Base-by-base conservation (phyloP, 2,797 vertebrate genomes). In the Gymnocypris eckloni region DNA sequence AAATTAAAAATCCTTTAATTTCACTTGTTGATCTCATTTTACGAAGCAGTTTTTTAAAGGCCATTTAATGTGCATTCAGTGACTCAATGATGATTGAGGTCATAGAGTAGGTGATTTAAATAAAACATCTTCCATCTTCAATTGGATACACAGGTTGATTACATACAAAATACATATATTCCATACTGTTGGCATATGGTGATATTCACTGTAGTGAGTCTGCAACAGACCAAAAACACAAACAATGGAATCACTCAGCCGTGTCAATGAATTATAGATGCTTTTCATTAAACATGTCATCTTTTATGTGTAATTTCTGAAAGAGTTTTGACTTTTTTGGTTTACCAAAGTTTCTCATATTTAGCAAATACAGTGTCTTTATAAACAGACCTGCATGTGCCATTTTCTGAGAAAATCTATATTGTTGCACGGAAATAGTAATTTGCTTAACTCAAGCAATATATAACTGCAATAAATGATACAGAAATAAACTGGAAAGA, bases 251-350 rank as follows among this genome's bases (percentile, higher is more conserved):
- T 86, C 87, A 45, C 13, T 91, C 73, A 88, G 45, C 73, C 90
- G 70, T 86, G 90, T 92, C 93, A 93, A 86, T 84, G 76, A 92
- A 94, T 94, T 93, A 93, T 82, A 84, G 89, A 85, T 82, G 67
- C 78, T 85, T 92, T 93, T 94, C 91, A 93, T 2, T 2, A 18
- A 92, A 92, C 93, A 93, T 94, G 93, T 88, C 82, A 72, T 85
- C 71, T 88, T 43, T 89, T 88, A 82, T 73, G 87, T 7, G 7
- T 82, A 1, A 61, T 79, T 16, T 79, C 22, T 16, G 76, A 8
- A 80, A 87, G 41, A 89, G 82, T 71, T 89, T 70, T 52, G 61
- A 25, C 9, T n/a, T 13, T 37, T 71, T 10, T 12, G 43, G 4
- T 61, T 41, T 37, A 52, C 12, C 7, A n/a, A 45, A 10, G 37